Percentiles rank a stretch among this genome's conserved stretches.
phyloP scores from a whole-genome alignment of 2,113 vertebrate genomes.

The Festucalex cinctus region DNA sequence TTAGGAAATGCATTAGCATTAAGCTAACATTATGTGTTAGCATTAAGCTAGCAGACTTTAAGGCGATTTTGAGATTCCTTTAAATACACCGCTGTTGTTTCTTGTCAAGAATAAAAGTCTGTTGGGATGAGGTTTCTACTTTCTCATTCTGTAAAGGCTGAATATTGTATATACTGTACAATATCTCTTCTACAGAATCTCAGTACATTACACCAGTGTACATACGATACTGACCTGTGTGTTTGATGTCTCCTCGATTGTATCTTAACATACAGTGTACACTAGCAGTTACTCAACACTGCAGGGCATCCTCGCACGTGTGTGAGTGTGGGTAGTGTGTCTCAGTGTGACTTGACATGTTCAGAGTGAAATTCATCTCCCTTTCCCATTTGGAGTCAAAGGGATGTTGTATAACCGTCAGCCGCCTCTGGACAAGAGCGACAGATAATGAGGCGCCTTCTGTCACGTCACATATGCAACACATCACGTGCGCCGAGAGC shows the following conservation, averaged over 20 bases:
- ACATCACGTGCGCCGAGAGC: constrained; percentile 17
- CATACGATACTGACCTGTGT: neutral
- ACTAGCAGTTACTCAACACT: neutral
- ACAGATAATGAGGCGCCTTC: constrained; percentile 39
- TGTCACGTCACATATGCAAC: constrained; percentile 33
- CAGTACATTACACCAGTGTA: neutral
- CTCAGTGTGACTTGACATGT: constrained; percentile 15
- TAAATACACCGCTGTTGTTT: too few relatives aligned
- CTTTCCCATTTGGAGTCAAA: constrained; percentile 30
- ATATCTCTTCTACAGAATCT: neutral
- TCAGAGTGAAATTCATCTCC: constrained; percentile 29
- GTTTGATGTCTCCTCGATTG: neutral
- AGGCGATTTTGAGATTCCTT: too few relatives aligned
- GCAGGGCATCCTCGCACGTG: neutral
- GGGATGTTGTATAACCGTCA: constrained; percentile 33
- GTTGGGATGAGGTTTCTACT: neutral
- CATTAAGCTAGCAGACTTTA: too few relatives aligned
- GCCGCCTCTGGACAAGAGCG: constrained; percentile 26
- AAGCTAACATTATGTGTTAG: too few relatives aligned
- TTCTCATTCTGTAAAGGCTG: neutral
- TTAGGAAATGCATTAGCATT: too few relatives aligned
- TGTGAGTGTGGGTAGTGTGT: constrained; percentile 4
- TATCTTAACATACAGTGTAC: neutral
- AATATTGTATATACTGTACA: neutral
- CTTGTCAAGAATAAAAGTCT: too few relatives aligned